These are phyloP conservation scores for Hoplias malabaricus DNA, from an alignment of 2,113 vertebrate species.

Conservation along the genomic window DNA sequence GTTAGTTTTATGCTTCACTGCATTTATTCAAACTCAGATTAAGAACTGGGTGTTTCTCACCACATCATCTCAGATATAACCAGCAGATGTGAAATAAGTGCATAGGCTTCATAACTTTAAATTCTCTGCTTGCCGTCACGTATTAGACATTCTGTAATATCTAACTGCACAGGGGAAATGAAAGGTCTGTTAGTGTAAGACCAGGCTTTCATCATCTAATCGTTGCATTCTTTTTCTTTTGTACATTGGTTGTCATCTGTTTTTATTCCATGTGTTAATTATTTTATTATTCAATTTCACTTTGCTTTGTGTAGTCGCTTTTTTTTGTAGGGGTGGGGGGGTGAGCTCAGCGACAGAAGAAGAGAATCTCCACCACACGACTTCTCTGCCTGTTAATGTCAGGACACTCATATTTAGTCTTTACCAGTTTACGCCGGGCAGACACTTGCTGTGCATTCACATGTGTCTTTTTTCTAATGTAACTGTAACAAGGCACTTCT, in stretches of 20 bases:
- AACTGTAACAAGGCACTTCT: neutral
- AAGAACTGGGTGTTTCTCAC: neutral
- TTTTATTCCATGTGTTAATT: slow-evolving; percentile 57
- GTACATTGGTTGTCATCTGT: slow-evolving; percentile 55
- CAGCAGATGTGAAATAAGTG: neutral
- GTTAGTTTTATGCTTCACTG: neutral
- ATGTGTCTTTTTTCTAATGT: neutral
- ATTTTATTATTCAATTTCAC: slow-evolving; percentile 21
- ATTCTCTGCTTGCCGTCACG: slow-evolving; percentile 4
- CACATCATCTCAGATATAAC: slow-evolving; percentile 10
- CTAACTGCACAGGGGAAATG: slow-evolving; percentile 24
- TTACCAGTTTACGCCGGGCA: neutral
- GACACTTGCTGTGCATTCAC: neutral
- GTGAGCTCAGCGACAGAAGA: slow-evolving; percentile 39
- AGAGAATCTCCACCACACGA: neutral
- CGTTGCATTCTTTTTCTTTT: slow-evolving; percentile 60
- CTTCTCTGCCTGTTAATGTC: neutral
- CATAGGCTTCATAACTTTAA: slow-evolving; percentile 19
- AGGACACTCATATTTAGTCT: neutral
- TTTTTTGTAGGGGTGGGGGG: no score
- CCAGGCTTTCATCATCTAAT: slow-evolving; percentile 36
- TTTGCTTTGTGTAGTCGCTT: slow-evolving; percentile 15
- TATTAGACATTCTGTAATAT: slow-evolving; percentile 22
- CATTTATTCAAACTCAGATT: neutral
- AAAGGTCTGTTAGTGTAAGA: slow-evolving; percentile 54